These are phyloP conservation scores for Wiebesia pumilae DNA, from an alignment of 1,140 invertebrate species.

Conservation along the genomic window DNA sequence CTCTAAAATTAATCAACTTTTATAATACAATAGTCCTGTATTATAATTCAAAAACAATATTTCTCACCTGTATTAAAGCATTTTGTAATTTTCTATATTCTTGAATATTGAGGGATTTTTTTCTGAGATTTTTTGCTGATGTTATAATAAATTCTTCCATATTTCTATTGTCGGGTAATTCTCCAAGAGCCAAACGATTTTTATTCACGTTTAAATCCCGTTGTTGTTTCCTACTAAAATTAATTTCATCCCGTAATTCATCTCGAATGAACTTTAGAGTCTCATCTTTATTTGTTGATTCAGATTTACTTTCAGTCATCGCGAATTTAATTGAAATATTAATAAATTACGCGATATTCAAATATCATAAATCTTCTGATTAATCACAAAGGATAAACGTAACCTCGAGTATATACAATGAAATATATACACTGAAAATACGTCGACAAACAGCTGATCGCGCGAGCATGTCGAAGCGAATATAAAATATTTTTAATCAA, in stretches of 20 bases:
- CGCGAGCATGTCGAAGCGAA: no score
- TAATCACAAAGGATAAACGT: no score
- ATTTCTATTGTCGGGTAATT: slow-evolving; percentile 48
- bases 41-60: slow-evolving; percentile 39
- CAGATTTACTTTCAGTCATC: neutral
- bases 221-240: slow-evolving; percentile 57
- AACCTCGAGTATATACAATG: no score
- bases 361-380: no score
- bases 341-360: no score
- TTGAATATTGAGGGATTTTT: slow-evolving; percentile 58
- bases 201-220: slow-evolving; percentile 57
- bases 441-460: neutral
- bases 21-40: slow-evolving; percentile 23
- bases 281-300: slow-evolving; percentile 27
- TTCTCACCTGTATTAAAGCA: slow-evolving; percentile 67
- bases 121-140: slow-evolving; percentile 61
- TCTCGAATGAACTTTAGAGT: slow-evolving; percentile 50
- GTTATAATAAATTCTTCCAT: slow-evolving; percentile 55
- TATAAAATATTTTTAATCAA: no score
- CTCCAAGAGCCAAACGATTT: slow-evolving; percentile 62
- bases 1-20: slow-evolving; percentile 56
- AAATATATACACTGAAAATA: neutral
- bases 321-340: no score
- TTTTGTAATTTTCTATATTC: slow-evolving; percentile 66
- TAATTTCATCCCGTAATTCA: slow-evolving; percentile 54